phyloP scores from a whole-genome alignment of 2,797 vertebrate genomes.

The Lutjanus campechanus region DNA sequence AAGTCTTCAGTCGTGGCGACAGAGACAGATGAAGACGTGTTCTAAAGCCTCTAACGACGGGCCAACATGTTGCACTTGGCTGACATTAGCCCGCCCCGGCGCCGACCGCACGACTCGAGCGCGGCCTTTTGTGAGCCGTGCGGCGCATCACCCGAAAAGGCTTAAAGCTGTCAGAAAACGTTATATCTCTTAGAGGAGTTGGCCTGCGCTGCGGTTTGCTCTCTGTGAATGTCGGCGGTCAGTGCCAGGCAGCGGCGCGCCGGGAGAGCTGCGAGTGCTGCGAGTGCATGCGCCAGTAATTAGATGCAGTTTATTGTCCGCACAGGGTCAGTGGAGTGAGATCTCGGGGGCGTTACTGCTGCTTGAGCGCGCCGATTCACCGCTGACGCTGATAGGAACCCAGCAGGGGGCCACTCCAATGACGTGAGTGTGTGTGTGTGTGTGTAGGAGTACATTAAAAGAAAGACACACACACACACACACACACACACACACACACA shows the following conservation, averaged over 20 bases:
- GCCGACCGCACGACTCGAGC: background rate
- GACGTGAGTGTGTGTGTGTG: constrained; percentile 53
- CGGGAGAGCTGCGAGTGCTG: constrained; percentile 47
- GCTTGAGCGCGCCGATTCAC: constrained; percentile 78
- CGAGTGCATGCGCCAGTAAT: constrained; percentile 75
- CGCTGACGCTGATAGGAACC: constrained; percentile 78
- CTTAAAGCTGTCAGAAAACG: constrained; percentile 58
- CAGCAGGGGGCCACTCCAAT: constrained; percentile 76
- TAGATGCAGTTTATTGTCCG: constrained; percentile 78
- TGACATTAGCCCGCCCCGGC: constrained; percentile 24
- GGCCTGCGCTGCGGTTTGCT: constrained; percentile 22
- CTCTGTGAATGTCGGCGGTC: constrained; percentile 31
- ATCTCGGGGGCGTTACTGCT: constrained; percentile 73
- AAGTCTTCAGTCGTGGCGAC: background rate
- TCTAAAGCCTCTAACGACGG: background rate
- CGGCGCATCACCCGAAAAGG: constrained; percentile 38
- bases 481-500: constrained; percentile 30
- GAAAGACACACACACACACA: constrained; percentile 58
- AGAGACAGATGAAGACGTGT: background rate
- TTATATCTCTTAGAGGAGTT: constrained; percentile 53
- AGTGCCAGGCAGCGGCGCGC: constrained; percentile 42
- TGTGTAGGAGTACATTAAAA: constrained; percentile 69
- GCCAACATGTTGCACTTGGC: constrained; percentile 61
- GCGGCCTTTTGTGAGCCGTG: constrained; percentile 26
- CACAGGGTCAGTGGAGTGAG: constrained; percentile 66